These are phyloP conservation scores for Ostrea denselamellosa DNA, from an alignment of 1,140 invertebrate genomes.

Conservation along the genomic window DNA sequence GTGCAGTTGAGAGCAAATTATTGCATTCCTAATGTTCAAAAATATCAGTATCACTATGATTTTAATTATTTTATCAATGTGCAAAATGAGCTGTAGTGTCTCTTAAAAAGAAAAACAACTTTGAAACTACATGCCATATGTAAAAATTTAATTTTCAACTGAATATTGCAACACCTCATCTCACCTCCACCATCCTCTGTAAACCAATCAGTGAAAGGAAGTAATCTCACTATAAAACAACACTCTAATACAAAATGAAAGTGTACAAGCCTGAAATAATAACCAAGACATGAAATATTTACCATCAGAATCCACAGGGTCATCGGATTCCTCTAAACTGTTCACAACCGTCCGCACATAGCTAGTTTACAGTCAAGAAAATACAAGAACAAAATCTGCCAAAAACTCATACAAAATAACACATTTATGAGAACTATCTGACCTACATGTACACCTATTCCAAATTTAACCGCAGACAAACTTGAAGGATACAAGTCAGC, in stretches of 20 bases:
- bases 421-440: too few species aligned
- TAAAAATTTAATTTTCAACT: neutral
- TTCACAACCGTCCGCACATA: conserved; percentile 84
- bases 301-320: conserved; percentile 81
- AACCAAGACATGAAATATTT: conserved; percentile 46
- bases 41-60: too few species aligned
- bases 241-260: neutral
- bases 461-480: neutral
- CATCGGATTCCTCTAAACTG: conserved; percentile 80
- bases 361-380: conserved; percentile 61
- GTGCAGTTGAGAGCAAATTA: too few species aligned
- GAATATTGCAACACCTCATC: neutral
- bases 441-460: too few species aligned
- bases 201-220: neutral
- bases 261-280: neutral
- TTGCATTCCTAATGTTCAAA: too few species aligned
- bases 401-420: too few species aligned
- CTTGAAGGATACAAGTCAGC: conserved; percentile 82
- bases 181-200: neutral
- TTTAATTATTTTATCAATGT: too few species aligned
- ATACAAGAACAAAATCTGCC: neutral
- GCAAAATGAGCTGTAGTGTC: too few species aligned
- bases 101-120: neutral
- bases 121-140: neutral
- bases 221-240: neutral